These are phyloP conservation scores for Anoncus sp. DNA, from an alignment of 2,888 invertebrate species.

Conservation along the genomic window DNA sequence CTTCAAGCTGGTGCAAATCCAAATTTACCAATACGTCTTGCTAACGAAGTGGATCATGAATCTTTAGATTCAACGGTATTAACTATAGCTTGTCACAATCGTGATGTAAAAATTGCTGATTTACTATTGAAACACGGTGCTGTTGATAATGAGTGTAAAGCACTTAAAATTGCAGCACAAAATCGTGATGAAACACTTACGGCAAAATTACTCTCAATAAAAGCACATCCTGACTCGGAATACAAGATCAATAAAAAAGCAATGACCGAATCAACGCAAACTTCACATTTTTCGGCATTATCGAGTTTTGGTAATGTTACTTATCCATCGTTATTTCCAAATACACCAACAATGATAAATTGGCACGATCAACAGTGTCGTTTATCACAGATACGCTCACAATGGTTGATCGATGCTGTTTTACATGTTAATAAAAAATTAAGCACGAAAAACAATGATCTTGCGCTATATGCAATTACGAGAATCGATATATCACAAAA, in stretches of 20 bases:
- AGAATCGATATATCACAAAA: slow-evolving; percentile 97
- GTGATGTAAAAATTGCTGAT: slow-evolving; percentile 90
- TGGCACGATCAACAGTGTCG: slow-evolving; percentile 94
- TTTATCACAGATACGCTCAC: slow-evolving; percentile 89
- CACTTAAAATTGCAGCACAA: slow-evolving; percentile 90
- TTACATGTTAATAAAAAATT: slow-evolving; percentile 93
- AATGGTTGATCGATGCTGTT: slow-evolving; percentile 94
- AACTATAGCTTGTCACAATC: slow-evolving; percentile 88
- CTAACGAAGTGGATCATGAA: slow-evolving; percentile 83
- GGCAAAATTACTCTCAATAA: slow-evolving; percentile 93
- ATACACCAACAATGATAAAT: slow-evolving; percentile 94
- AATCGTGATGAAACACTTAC: slow-evolving; percentile 91
- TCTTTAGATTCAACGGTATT: slow-evolving; percentile 85
- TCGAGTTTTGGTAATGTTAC: slow-evolving; percentile 87
- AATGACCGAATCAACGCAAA: slow-evolving; percentile 87
- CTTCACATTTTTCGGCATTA: slow-evolving; percentile 84
- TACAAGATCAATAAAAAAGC: slow-evolving; percentile 96
- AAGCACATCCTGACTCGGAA: slow-evolving; percentile 96
- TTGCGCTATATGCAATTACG: slow-evolving; percentile 95
- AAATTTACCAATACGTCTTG: slow-evolving; percentile 88
- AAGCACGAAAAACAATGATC: slow-evolving; percentile 86
- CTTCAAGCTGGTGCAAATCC: slow-evolving; percentile 93
- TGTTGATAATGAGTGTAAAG: slow-evolving; percentile 93
- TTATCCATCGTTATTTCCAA: slow-evolving; percentile 92
- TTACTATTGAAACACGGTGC: slow-evolving; percentile 92